Conservation (phyloP, 2,797 vertebrate genomes). For the Xiphophorus birchmanni region DNA sequence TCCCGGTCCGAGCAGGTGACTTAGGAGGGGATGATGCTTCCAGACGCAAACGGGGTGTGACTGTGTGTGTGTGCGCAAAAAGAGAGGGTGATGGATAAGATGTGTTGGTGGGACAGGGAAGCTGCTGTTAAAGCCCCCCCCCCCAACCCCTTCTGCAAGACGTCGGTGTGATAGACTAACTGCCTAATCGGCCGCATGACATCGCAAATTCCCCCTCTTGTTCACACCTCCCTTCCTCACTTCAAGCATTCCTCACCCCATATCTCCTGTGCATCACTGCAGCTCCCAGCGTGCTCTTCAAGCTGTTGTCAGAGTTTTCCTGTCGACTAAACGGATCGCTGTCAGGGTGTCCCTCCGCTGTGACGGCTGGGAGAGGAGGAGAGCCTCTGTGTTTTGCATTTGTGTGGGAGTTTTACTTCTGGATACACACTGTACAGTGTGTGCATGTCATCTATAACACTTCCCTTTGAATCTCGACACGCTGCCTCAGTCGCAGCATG, state of each 20-base stretch:
- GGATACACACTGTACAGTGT: not conserved
- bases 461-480: not conserved
- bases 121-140: constrained; percentile 68
- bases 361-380: constrained; percentile 37
- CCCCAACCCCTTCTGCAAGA: constrained; percentile 51
- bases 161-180: constrained; percentile 89
- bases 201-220: constrained; percentile 68
- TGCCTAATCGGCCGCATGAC: constrained; percentile 88
- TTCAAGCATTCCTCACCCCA: constrained; percentile 32
- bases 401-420: constrained; percentile 12
- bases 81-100: constrained; percentile 89
- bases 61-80: not conserved
- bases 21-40: constrained; percentile 91
- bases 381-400: not conserved
- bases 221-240: constrained; percentile 27
- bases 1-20: constrained; percentile 90
- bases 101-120: constrained; percentile 84
- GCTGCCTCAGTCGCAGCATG: too few species aligned
- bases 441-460: not conserved
- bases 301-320: constrained; percentile 55
- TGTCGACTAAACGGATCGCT: constrained; percentile 57
- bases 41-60: constrained; percentile 79
- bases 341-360: constrained; percentile 45
- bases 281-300: constrained; percentile 29
- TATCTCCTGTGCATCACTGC: constrained; percentile 29